Percentiles rank a stretch among this genome's conserved stretches.
These are phyloP conservation scores for Cotesia typhae DNA, from an alignment of 1,140 invertebrate species.

Conservation along the genomic window DNA sequence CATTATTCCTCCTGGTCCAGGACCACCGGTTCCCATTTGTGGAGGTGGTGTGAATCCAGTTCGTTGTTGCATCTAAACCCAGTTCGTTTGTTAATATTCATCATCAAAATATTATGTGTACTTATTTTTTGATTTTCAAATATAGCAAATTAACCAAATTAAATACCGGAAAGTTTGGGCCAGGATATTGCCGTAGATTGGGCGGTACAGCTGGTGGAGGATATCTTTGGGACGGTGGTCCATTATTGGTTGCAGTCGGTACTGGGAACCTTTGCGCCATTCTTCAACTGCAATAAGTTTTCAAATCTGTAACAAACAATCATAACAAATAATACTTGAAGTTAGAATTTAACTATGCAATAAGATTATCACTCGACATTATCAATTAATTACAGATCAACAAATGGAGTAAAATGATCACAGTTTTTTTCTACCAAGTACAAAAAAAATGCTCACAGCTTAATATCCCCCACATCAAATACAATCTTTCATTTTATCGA, in stretches of 20 bases:
- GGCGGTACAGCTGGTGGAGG: constrained; percentile 68
- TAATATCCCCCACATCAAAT: no score
- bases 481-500: no score
- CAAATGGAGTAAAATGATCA: no score
- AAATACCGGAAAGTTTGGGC: constrained; percentile 71
- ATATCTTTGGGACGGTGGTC: constrained; percentile 70
- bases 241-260: constrained; percentile 66
- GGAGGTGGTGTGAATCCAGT: constrained; percentile 68
- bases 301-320: constrained; percentile 1
- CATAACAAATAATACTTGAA: no score
- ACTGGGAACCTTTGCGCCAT: constrained; percentile 74
- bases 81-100: no score
- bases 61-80: constrained; percentile 63
- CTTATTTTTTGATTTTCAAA: no score
- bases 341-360: no score
- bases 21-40: constrained; percentile 62
- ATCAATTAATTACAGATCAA: no score
- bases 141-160: background rate
- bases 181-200: constrained; percentile 70
- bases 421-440: no score
- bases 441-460: no score
- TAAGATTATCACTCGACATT: no score
- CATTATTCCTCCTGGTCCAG: constrained; percentile 69
- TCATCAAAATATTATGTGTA: no score
- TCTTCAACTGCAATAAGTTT: constrained; percentile 34